Base-by-base conservation (phyloP, 2,888 invertebrate species). In the Invenusta paracnida region DNA sequence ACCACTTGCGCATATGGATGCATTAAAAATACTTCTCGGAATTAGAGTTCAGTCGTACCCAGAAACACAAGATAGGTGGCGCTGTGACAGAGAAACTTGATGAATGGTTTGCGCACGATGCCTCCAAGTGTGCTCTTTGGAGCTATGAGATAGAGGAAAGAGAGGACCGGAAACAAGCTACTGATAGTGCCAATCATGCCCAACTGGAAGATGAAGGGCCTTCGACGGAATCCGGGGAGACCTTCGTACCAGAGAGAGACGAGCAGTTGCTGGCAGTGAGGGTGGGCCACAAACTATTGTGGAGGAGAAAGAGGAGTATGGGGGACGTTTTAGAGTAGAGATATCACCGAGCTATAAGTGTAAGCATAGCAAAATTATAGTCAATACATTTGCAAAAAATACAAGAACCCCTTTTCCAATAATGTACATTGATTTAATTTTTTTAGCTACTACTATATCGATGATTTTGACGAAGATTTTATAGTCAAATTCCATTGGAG, bases 51-150 rank as follows among this genome's bases (percentile, higher is more conserved):
- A n/a, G n/a, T 13, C 86, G 85, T 30, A 86, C 86, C 96, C 88
- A 98, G 93, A 93, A 99, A 99, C 90, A 96, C 96, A 91, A 98
- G 95, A 92, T 99, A 98, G 88, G 98, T 97, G 67, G 98, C 96
- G 88, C 97, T 97, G 92, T 98, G 96, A 91, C 97, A 97, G 89
- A 99, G 96, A 93, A 99, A 99, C 93, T 99, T 98, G 93, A 99
- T 97, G 93, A 98, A 99, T 28, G 98, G 98, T 92, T 98, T 97
- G 89, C 97, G 94, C 93, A 98, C 95, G 86, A 97, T 96, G 90
- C 95, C 94, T 48, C 98, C 97, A 88, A 96, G 93, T 87, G 94
- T 93, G 88, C 96, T 96, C 93, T 96, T 96, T 30, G 98, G 98
- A 30, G 96, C 96, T 85, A 96, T 93, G 90, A 98, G 95, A 93